Evolutionary conservation across 2,888 invertebrate genomes (phyloP).

Genomic region (Drosophila anceps): DNA sequence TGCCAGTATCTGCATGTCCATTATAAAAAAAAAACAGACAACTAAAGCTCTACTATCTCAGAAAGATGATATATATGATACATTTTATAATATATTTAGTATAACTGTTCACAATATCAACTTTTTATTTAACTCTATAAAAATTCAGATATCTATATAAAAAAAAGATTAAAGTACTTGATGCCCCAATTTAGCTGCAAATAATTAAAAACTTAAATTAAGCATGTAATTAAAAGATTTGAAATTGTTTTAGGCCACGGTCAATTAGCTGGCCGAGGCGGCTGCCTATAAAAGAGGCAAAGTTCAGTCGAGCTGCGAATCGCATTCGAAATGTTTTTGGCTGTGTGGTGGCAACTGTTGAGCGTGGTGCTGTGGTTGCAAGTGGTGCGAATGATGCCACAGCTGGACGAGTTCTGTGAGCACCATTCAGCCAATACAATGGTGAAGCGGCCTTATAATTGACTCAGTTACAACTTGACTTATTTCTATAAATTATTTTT

Average conservation of each 20-base stretch:
- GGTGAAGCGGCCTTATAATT: conserved; percentile 39
- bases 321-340: conserved; percentile 30
- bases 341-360: conserved; percentile 14
- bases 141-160: neutral
- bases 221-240: conserved; percentile 60
- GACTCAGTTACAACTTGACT: no score
- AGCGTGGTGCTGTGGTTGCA: neutral
- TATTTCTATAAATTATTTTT: neutral
- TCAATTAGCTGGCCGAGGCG: conserved; percentile 50
- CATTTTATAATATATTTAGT: no score
- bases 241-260: conserved; percentile 54
- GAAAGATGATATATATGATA: no score
- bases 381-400: conserved; percentile 22
- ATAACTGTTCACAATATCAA: no score
- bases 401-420: conserved; percentile 68
- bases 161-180: neutral
- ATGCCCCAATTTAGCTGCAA: conserved; percentile 19
- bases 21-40: no score
- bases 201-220: conserved; percentile 59
- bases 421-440: conserved; percentile 62
- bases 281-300: conserved; percentile 46
- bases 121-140: neutral
- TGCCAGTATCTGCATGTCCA: no score
- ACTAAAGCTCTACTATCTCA: no score
- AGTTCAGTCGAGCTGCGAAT: neutral